phyloP scores from a whole-genome alignment of 2,797 vertebrate genomes.

The Sandelia bainsii region DNA sequence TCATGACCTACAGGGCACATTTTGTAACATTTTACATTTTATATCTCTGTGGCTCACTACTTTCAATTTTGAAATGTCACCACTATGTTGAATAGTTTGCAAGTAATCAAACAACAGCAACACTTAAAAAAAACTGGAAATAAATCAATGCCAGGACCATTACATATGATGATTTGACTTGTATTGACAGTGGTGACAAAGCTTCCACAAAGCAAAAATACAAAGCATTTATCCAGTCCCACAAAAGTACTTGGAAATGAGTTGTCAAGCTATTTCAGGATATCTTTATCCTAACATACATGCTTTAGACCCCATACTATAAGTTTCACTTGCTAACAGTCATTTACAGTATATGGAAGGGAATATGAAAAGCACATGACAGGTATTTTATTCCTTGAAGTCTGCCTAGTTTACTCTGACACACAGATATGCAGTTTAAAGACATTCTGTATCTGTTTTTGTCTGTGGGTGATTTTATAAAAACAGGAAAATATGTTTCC shows the following conservation, averaged over 20 bases:
- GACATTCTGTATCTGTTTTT: slow-evolving; percentile 13
- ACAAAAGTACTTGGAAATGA: background rate
- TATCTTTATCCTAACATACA: background rate
- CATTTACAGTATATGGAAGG: slow-evolving; percentile 18
- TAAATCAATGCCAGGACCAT: background rate
- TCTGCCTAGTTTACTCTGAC: background rate
- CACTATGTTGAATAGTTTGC: background rate
- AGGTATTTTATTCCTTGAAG: slow-evolving; percentile 1
- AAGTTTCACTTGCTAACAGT: slow-evolving; percentile 3
- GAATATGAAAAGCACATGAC: background rate
- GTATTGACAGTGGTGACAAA: background rate
- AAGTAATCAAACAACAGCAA: slow-evolving; percentile 9
- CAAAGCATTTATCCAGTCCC: background rate
- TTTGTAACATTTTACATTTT: slow-evolving; percentile 19
- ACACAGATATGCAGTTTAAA: slow-evolving; percentile 10
- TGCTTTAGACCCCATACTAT: background rate
- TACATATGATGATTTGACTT: slow-evolving; percentile 22
- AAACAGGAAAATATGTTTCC: slow-evolving; percentile 37
- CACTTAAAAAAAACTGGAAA: slow-evolving; percentile 9
- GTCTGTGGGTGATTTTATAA: slow-evolving; percentile 4
- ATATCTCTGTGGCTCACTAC: background rate
- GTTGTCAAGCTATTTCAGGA: slow-evolving; percentile 3
- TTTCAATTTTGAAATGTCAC: slow-evolving; percentile 5
- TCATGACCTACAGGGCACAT: slow-evolving; percentile 27
- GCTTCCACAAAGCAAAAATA: background rate